Percentiles rank a stretch among this genome's conserved stretches.
Conservation (phyloP, 2,113 vertebrate species). For the Fregata magnificens region DNA sequence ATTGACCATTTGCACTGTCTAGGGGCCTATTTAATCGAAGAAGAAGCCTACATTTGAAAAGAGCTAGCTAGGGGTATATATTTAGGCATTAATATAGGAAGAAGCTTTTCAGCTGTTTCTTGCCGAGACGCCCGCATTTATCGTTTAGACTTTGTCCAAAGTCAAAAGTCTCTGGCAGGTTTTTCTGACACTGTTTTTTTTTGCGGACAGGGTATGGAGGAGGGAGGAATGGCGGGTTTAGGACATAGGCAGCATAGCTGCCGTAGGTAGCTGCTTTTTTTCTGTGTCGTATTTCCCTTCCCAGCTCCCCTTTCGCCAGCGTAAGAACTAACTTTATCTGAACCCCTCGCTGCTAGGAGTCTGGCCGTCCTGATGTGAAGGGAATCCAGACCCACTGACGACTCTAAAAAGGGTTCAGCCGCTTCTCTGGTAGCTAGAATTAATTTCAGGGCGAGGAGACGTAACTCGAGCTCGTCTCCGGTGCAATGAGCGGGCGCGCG, state of each 20-base stretch:
- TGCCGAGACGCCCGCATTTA: neutral
- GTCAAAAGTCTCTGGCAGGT: neutral
- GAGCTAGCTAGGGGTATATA: neutral
- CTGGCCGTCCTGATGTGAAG: neutral
- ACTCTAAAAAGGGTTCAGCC: conserved; percentile 51
- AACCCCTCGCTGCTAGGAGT: conserved; percentile 58
- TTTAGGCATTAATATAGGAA: neutral
- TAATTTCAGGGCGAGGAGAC: neutral
- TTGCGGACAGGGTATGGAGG: neutral
- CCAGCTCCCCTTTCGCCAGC: neutral
- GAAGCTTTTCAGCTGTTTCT: neutral
- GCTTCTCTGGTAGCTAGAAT: neutral
- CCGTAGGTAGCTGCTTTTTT: neutral
- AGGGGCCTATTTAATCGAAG: conserved; percentile 31
- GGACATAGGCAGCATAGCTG: neutral
- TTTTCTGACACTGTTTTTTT: neutral
- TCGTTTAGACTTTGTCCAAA: neutral
- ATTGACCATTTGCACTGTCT: conserved; percentile 58
- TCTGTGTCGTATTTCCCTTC: neutral
- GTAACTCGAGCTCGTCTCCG: neutral
- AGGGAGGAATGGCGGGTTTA: neutral
- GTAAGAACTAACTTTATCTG: neutral
- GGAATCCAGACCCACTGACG: conserved; percentile 34
- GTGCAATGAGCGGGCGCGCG: neutral
- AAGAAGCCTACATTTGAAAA: neutral